These are phyloP conservation scores for Drosophila longiperda DNA, from an alignment of 2,888 invertebrate genomes.

Conservation along the genomic window DNA sequence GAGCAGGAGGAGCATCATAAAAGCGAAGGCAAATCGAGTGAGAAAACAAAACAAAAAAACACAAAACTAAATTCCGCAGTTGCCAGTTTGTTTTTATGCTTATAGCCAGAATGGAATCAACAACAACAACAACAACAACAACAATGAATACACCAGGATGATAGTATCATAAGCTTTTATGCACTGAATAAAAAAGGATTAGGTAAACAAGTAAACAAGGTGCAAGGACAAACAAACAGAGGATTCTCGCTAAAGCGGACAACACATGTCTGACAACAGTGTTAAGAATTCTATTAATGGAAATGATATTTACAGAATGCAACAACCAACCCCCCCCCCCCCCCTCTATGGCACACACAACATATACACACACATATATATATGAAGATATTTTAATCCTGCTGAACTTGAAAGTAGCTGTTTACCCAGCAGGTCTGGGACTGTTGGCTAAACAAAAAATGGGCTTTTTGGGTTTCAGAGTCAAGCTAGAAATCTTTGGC, in stretches of 20 bases:
- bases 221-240: slow-evolving; percentile 10
- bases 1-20: slow-evolving; percentile 35
- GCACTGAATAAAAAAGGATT: slow-evolving; percentile 44
- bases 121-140: slow-evolving; percentile 13
- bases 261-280: slow-evolving; percentile 20
- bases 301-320: slow-evolving; percentile 31
- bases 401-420: slow-evolving; percentile 4
- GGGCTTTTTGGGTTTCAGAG: background rate
- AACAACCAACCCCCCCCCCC: background rate
- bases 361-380: slow-evolving; percentile 1
- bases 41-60: slow-evolving; percentile 36
- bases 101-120: slow-evolving; percentile 24
- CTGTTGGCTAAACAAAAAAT: background rate
- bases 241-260: background rate
- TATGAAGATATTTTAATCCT: slow-evolving; percentile 35
- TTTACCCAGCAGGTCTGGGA: slow-evolving; percentile 4
- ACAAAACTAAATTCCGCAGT: slow-evolving; percentile 44
- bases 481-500: background rate
- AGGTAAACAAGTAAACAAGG: slow-evolving; percentile 69
- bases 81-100: slow-evolving; percentile 60
- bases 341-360: background rate
- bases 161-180: slow-evolving; percentile 65
- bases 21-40: slow-evolving; percentile 30
- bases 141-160: background rate
- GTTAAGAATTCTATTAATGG: slow-evolving; percentile 67